Evolutionary conservation across 2,888 invertebrate species (phyloP).

Genomic region (Koerneria pararmatus): DNA sequence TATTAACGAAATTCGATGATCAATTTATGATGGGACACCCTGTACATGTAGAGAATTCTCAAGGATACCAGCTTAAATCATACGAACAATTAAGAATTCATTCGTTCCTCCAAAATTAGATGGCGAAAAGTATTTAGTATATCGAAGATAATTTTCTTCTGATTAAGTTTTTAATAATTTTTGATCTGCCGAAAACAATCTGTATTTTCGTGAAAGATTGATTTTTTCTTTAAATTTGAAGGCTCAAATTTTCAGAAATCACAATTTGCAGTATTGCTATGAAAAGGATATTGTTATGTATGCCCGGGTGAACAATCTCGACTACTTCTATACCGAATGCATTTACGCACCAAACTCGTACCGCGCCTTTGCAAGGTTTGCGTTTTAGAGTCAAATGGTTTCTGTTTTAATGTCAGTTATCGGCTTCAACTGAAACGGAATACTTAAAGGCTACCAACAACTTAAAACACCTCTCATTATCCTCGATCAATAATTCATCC

Average conservation of each 20-base stretch:
- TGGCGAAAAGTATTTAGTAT: no score
- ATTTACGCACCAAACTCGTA: constrained; percentile 92
- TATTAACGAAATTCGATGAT: no score
- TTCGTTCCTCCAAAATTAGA: constrained; percentile 7
- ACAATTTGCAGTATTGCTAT: constrained; percentile 92
- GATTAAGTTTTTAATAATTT: neutral
- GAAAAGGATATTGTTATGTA: constrained; percentile 91
- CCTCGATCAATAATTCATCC: no score
- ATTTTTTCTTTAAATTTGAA: constrained; percentile 74
- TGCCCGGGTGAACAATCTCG: constrained; percentile 88
- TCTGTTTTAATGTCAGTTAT: neutral
- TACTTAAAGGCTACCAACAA: no score
- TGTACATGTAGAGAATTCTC: no score
- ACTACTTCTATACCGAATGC: constrained; percentile 98
- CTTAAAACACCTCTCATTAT: no score
- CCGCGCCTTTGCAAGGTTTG: constrained; percentile 73
- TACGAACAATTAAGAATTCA: neutral
- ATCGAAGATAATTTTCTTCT: no score
- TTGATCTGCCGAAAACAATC: no score
- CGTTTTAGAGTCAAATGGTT: neutral
- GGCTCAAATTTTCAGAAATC: no score
- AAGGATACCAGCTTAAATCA: no score
- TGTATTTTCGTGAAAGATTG: neutral
- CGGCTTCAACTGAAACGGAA: no score
- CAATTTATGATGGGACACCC: no score